Base-by-base conservation (phyloP, 2,797 vertebrate species). In the Brachymystax lenok region DNA sequence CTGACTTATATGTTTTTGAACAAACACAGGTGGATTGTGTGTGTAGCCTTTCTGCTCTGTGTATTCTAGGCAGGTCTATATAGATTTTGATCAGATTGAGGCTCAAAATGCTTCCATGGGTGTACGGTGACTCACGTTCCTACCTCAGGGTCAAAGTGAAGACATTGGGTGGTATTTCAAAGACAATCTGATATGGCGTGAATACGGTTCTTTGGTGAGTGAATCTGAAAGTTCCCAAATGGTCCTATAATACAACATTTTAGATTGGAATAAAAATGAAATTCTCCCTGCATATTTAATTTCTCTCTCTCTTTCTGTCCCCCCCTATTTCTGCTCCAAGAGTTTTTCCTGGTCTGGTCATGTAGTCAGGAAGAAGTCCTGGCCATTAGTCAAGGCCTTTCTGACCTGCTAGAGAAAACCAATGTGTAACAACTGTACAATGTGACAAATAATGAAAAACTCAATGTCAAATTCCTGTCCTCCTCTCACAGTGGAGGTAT, bases 121-220 rank as follows among this genome's bases (percentile, higher is more conserved):
- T 14, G 83, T 93, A n/a, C 83, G 74, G 24, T 83, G 93, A 24
- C 40, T 79, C 0, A 82, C 50, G 6, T 21, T 84, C 17, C 28
- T 87, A 7, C 46, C 85, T 52, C 40, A 0, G 3, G 82, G 83
- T 13, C 88, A 90, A 78, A 68, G 40, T 0, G 85, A 93, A 56
- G 87, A 89, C 5, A 3, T 92, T 0, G 83, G 87, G 71, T 94
- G 93, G 93, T 94, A 92, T 79, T 93, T 88, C 82, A 88, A 84
- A 82, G 91, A 91, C 28, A 83, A 92, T 75, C 64, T 27, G 35
- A 77, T 78, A 75, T 94, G 93, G 92, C 46, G 82, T 68, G 92
- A 94, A 87, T 93, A 92, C 66, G 92, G 91, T 77, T 74, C 81
- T 51, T 79, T 80, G 83, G 92, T 92, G 73, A 86, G 80, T 21